Percentiles rank a stretch among this genome's conserved stretches.
Conservation (phyloP, 2,113 vertebrate genomes). For the Pholis gunnellus region DNA sequence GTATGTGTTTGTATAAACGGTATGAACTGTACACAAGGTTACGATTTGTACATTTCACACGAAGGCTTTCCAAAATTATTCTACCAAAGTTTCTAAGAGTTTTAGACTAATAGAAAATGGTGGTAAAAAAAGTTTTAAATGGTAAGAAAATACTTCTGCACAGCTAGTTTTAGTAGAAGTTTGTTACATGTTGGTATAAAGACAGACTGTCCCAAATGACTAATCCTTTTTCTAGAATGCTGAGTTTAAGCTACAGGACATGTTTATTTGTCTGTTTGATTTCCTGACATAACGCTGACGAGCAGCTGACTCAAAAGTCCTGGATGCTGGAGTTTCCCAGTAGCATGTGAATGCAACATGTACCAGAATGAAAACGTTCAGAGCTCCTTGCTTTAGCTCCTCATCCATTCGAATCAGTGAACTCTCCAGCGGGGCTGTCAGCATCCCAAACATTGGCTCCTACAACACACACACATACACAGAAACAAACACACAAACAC, state of each 20-base stretch:
- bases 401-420: constrained; percentile 88
- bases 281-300: not conserved
- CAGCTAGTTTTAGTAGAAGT: not conserved
- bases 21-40: not conserved
- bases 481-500: not conserved
- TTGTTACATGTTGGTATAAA: not conserved
- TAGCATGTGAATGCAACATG: not conserved
- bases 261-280: not conserved
- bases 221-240: not conserved
- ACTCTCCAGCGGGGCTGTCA: constrained; percentile 83
- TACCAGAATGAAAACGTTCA: constrained; percentile 93
- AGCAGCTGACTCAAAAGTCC: not conserved
- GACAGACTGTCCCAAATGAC: not conserved
- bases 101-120: not conserved
- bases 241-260: not conserved
- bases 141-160: not conserved
- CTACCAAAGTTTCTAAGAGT: not conserved
- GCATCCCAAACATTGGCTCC: constrained; percentile 93
- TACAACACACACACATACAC: constrained; percentile 67
- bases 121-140: not conserved
- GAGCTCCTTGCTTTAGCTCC: constrained; percentile 86
- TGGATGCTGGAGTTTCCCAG: constrained; percentile 15
- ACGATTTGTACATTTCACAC: not conserved
- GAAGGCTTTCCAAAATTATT: not conserved
- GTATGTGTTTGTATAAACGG: not conserved